phyloP scores from a whole-genome alignment of 2,797 vertebrate species.

The Gymnodraco acuticeps region DNA sequence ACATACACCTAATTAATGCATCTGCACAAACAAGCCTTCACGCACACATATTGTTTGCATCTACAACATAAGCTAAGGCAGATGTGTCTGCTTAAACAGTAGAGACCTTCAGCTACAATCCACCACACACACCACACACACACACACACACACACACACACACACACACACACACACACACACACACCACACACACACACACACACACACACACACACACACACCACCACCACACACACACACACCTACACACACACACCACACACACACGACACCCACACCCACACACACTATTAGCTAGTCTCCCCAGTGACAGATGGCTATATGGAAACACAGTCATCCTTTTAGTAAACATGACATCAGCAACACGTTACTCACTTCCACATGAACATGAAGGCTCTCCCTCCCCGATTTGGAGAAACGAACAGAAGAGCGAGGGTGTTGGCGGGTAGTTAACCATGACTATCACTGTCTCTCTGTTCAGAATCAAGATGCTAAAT shows the following conservation, averaged over 20 bases:
- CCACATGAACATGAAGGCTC: slow-evolving; percentile 38
- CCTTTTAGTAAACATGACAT: slow-evolving; percentile 74
- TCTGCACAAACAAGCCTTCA: too few relatives aligned
- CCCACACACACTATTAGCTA: slow-evolving; percentile 32
- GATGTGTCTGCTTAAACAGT: slow-evolving; percentile 18
- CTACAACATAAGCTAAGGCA: neutral
- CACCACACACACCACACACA: neutral
- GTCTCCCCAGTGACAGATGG: slow-evolving; percentile 70
- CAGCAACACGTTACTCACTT: slow-evolving; percentile 54
- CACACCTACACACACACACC: slow-evolving; percentile 40
- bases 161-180: slow-evolving; percentile 43
- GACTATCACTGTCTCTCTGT: neutral
- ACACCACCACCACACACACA: slow-evolving; percentile 36
- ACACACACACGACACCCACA: slow-evolving; percentile 3
- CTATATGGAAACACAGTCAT: slow-evolving; percentile 67
- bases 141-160: slow-evolving; percentile 19
- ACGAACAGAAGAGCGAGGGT: neutral
- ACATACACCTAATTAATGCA: too few relatives aligned
- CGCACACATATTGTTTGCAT: too few relatives aligned
- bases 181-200: slow-evolving; percentile 17
- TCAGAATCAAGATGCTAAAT: slow-evolving; percentile 4
- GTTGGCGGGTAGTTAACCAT: neutral
- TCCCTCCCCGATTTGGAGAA: slow-evolving; percentile 14
- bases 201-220: slow-evolving; percentile 49
- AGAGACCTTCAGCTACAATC: slow-evolving; percentile 34